phyloP scores from a whole-genome alignment of 2,888 invertebrate genomes.

The Lathronympha strigana region DNA sequence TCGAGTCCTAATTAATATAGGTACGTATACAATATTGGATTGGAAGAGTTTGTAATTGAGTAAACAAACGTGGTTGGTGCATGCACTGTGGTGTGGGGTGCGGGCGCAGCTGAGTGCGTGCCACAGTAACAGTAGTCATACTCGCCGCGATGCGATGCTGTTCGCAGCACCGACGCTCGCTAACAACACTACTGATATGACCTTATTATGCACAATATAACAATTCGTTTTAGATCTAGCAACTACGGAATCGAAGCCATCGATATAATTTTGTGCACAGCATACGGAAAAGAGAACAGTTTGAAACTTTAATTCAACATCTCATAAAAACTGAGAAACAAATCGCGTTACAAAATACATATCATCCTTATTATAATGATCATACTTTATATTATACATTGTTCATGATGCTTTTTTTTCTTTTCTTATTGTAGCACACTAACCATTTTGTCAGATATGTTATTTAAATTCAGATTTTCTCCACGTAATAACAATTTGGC shows the following conservation, averaged over 20 bases:
- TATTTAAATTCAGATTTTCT: constrained; percentile 83
- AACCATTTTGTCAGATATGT: constrained; percentile 85
- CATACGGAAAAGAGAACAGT: constrained; percentile 73
- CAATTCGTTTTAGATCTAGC: constrained; percentile 70
- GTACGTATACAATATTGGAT: neutral
- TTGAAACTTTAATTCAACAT: constrained; percentile 73
- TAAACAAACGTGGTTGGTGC: too few relatives aligned
- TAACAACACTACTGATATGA: constrained; percentile 68
- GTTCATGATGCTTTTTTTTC: constrained; percentile 76
- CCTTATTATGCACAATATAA: constrained; percentile 74
- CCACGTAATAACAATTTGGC: constrained; percentile 82
- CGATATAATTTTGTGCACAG: constrained; percentile 79
- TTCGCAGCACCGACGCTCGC: constrained; percentile 53
- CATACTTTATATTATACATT: constrained; percentile 77
- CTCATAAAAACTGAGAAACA: constrained; percentile 81
- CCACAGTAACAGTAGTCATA: constrained; percentile 46
- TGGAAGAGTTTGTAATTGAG: neutral
- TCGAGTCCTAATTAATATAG: neutral
- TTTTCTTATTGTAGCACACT: constrained; percentile 83
- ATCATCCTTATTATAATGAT: constrained; percentile 81
- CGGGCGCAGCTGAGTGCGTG: constrained; percentile 28
- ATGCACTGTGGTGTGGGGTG: too few relatives aligned
- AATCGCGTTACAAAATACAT: constrained; percentile 82
- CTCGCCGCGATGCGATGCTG: constrained; percentile 49
- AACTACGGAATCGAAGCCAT: constrained; percentile 70